These are phyloP conservation scores for Agrilus cyanescens DNA, from an alignment of 2,888 invertebrate genomes.

Conservation along the genomic window DNA sequence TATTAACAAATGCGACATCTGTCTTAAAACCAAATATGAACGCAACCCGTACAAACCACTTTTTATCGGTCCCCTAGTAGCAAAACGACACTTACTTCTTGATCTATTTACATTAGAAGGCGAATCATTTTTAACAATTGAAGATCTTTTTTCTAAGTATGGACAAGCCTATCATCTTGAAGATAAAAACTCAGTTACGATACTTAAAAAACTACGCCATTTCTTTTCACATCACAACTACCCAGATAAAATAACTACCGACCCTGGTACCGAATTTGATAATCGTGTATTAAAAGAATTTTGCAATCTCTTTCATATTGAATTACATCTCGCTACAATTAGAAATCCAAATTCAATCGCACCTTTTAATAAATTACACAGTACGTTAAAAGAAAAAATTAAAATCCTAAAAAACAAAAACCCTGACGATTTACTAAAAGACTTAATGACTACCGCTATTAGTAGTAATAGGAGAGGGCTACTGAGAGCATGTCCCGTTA, in stretches of 20 bases:
- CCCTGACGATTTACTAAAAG: too few species aligned
- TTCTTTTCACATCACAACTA: not conserved
- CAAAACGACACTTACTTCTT: not conserved
- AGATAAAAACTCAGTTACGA: not conserved
- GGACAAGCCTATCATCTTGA: slow-evolving; percentile 1
- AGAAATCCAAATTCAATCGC: slow-evolving; percentile 3
- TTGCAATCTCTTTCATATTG: not conserved
- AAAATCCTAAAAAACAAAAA: slow-evolving; percentile 3
- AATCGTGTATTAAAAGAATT: slow-evolving; percentile 1
- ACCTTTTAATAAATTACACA: slow-evolving; percentile 4
- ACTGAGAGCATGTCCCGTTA: too few species aligned
- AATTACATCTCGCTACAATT: not conserved
- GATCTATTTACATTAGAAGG: not conserved
- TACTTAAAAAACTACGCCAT: not conserved
- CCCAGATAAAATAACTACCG: slow-evolving; percentile 1
- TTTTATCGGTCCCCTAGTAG: not conserved
- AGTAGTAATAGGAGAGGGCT: too few species aligned
- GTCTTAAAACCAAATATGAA: slow-evolving; percentile 6
- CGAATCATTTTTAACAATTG: not conserved
- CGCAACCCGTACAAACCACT: not conserved
- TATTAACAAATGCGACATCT: slow-evolving; percentile 6
- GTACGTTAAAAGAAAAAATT: slow-evolving; percentile 7
- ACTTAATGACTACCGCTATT: too few species aligned
- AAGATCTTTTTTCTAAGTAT: not conserved
- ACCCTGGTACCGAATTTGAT: slow-evolving; percentile 4